Percentiles rank a stretch among this genome's conserved stretches.
Conservation (phyloP, 2,888 invertebrate species). For the Leptothorax acervorum region DNA sequence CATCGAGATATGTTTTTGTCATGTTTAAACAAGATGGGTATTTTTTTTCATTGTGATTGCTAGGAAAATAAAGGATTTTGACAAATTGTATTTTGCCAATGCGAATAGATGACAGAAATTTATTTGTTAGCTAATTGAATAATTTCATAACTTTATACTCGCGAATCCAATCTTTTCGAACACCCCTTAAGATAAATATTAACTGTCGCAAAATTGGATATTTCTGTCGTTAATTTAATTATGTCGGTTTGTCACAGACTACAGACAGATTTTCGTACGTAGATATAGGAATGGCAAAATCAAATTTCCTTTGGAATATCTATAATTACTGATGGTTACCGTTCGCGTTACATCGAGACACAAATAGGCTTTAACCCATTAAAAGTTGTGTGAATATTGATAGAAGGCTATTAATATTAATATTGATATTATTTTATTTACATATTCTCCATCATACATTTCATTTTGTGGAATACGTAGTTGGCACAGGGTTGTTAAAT, state of each 20-base stretch:
- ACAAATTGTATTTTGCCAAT: not conserved
- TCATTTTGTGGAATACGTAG: not conserved
- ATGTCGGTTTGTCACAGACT: constrained; percentile 33
- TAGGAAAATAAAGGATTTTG: not conserved
- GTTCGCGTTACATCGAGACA: constrained; percentile 34
- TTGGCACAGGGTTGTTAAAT: constrained; percentile 6
- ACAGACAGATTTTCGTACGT: constrained; percentile 29
- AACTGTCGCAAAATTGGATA: constrained; percentile 41
- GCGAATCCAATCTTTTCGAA: constrained; percentile 7
- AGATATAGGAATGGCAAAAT: constrained; percentile 35
- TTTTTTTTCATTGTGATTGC: not conserved
- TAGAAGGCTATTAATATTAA: constrained; percentile 23
- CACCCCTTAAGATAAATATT: constrained; percentile 36
- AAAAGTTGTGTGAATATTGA: constrained; percentile 40
- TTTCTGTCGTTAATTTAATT: constrained; percentile 47
- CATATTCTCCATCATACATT: not conserved
- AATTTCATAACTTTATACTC: not conserved
- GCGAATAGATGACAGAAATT: not conserved
- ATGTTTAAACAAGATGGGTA: not conserved
- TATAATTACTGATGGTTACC: constrained; percentile 41
- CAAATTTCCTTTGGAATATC: constrained; percentile 47
- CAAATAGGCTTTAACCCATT: constrained; percentile 39
- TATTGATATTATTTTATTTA: constrained; percentile 42
- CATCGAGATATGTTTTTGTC: not conserved
- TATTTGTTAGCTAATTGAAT: not conserved